Base-by-base conservation (phyloP, 2,888 invertebrate species). In the Morpho helenor region DNA sequence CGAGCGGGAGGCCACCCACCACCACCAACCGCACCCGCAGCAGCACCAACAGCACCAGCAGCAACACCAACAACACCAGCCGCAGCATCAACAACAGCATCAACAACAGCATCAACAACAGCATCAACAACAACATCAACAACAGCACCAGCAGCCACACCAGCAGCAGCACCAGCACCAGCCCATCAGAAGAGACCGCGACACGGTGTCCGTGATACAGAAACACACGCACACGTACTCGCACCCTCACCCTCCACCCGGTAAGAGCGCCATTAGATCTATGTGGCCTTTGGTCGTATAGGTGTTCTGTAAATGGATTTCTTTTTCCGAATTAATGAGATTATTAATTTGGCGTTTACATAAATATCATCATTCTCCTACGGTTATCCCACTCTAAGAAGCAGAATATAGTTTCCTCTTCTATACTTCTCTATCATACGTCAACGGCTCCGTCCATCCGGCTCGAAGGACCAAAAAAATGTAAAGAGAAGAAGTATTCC, bases 91-190 rank as follows among this genome's bases (percentile, higher is more conserved):
- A 1, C 81, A 91, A 58, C 77, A 82, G 51, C 68, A 64, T 22
- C 80, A 87, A 41, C 88, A 63, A 66, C 79, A 74, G 65, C 60
- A 66, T 59, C 65, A 63, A 3, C 88, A 81, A 46, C 80, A 77
- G 69, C 81, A 91, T 58, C 77, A 82, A 51, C 68, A 64, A 31
- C 80, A 88, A 42, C 84, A 92, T 57, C 74, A 68, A 49, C 69
- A 57, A 5, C 68, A 60, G 91, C 91, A 54, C 85, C 91, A 49
- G 40, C 84, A 82, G 47, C 91, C 91, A 98, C 95, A 94, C 5
- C 44, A 45, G 4, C 52, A 45, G 1, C 50, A 83, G 54, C 68
- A 63, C 39, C 80, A 88, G 45, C 89, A 64, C 69, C 79, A 74
- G 66, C 59, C 57, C 49, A 62, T 63, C 42, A 77, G 91, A 69